Conservation (phyloP, 2,888 invertebrate genomes). For the Stegana nigrithorax region DNA sequence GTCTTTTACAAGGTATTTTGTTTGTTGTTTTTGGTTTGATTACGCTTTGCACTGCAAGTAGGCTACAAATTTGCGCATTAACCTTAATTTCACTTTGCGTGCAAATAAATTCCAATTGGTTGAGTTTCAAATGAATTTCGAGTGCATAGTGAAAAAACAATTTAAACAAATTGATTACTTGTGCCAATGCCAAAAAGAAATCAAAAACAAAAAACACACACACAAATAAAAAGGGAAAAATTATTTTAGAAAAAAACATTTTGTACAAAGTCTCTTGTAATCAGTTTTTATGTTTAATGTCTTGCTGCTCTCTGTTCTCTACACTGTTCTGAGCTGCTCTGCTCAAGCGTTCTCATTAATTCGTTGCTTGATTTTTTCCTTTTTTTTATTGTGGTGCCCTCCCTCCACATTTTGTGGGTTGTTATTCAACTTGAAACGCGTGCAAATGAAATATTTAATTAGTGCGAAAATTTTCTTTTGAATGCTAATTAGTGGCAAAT, state of each 20-base stretch:
- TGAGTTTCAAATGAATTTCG: conserved; percentile 36
- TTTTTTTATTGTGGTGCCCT: too few relatives aligned
- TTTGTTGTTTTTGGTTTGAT: too few relatives aligned
- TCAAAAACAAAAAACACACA: too few relatives aligned
- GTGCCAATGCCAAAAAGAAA: conserved; percentile 31
- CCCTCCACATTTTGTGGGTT: too few relatives aligned
- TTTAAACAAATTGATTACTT: conserved; percentile 16
- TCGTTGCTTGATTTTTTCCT: background rate
- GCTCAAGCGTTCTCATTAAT: background rate
- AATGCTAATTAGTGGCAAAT: conserved; percentile 61
- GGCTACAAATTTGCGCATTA: conserved; percentile 43
- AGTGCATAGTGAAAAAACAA: conserved; percentile 27
- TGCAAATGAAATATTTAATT: conserved; percentile 62
- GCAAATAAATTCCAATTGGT: conserved; percentile 51
- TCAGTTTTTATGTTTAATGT: too few relatives aligned
- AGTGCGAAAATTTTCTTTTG: conserved; percentile 59
- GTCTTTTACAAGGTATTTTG: conserved; percentile 31
- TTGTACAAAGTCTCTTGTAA: too few relatives aligned
- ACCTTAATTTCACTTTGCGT: conserved; percentile 33
- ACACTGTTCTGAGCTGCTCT: too few relatives aligned
- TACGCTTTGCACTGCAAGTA: too few relatives aligned
- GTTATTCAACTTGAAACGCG: conserved; percentile 14
- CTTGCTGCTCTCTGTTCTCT: too few relatives aligned
- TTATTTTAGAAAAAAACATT: too few relatives aligned
- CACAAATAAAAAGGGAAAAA: too few relatives aligned